Percentiles rank a stretch among this genome's conserved stretches.
Conservation (phyloP, 2,113 vertebrate genomes). For the Marmota flaviventris region DNA sequence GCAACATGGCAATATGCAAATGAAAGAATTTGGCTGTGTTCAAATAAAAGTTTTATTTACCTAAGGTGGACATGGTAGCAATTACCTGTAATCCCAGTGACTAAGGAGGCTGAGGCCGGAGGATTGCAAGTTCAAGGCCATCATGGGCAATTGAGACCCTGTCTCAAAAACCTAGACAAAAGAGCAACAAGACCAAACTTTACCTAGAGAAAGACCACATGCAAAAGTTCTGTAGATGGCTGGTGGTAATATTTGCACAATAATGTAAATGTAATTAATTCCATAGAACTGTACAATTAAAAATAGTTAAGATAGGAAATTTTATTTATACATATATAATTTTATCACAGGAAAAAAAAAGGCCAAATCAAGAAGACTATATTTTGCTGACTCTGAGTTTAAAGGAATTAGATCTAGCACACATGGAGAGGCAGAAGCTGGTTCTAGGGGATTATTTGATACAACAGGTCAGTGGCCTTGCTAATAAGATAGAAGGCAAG, state of each 20-base stretch:
- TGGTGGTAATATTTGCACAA: not conserved
- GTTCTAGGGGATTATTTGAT: not conserved
- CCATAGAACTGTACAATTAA: not conserved
- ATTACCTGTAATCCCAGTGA: not conserved
- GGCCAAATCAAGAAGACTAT: not conserved
- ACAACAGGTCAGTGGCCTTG: not conserved
- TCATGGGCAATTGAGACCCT: not conserved
- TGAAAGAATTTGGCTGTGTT: conserved; percentile 5
- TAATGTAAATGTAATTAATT: not conserved
- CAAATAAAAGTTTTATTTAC: not conserved
- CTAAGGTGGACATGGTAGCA: not conserved
- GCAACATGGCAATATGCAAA: conserved; percentile 7
- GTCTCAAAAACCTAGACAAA: not conserved
- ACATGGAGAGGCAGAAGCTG: not conserved
- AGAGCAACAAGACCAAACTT: not conserved
- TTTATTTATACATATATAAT: not conserved
- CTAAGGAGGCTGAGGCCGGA: not conserved
- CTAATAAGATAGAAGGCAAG: not conserved
- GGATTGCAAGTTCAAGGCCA: not conserved
- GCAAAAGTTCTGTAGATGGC: not conserved
- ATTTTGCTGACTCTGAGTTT: conserved; percentile 10
- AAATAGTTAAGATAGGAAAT: conserved; percentile 18
- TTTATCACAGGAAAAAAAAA: not conserved
- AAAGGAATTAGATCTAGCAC: not conserved
- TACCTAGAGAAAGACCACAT: not conserved